Evolutionary conservation across 1,140 invertebrate genomes (phyloP), one percentile per base, ranked within the genome.

Genomic region (Heliconius congener): DNA sequence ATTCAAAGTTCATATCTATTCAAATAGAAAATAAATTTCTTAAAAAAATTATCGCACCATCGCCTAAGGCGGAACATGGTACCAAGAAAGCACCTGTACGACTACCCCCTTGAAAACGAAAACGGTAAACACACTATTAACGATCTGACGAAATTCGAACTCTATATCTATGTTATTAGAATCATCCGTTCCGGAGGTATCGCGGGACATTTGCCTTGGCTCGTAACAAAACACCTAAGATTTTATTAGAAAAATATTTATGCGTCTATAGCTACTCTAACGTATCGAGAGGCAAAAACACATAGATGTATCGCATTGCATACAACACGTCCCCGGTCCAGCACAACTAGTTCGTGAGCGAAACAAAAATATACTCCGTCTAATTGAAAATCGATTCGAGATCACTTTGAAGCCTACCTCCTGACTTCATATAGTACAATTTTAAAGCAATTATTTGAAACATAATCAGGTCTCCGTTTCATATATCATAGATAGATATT

Each of bases 401-500:
- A 94, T 94, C 91, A 94, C 85, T 80, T 88, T 85, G 84, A 92
- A 91, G 90, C 81, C 91, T 85, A 85, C 70, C 87, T 83, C 86
- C 83, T 82, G 87, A 89, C 91, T 90, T 87, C 86, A 80, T 92
- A 87, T 92, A 92, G 83, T 91, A 85, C 83, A 85, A 83, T 86
- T 83, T 92, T 94, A 93, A 93, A 94, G 88, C 89, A 93, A 92
- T 60, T 76, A 82, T 88, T 91, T 90, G 84, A 93, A 91, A 88
- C 85, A 88, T 88, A 85, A 88, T 91, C 88, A 89, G 89, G 90
- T 91, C 88, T 86, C 86, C 82, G 76, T 87, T 84, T 76, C 79
- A 52, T 78, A 82, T 78, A 81, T 78, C 70, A 66, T 66, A 66
- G 60, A 66, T 66, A 66, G 71, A 85, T 81, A 82, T 82, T 81